Percentiles rank a stretch among this genome's conserved stretches.
phyloP scores from a whole-genome alignment of 2,888 invertebrate genomes.

The Craniophora ligustri region DNA sequence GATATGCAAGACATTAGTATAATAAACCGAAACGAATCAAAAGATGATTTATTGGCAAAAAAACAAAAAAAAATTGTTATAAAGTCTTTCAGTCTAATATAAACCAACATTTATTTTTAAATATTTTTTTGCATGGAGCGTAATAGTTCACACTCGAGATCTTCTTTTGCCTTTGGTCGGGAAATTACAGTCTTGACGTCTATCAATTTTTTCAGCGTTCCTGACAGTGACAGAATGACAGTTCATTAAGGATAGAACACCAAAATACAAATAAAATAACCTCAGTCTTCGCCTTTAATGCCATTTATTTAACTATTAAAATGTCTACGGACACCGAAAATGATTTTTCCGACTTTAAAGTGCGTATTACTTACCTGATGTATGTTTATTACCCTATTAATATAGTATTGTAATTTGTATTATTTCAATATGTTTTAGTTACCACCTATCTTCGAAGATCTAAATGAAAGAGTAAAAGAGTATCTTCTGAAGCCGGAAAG shows the following conservation, averaged over 20 bases:
- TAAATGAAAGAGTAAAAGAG: slow-evolving; percentile 90
- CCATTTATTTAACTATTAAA: slow-evolving; percentile 16
- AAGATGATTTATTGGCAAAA: too few relatives aligned
- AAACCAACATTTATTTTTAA: too few relatives aligned
- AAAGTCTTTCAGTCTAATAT: too few relatives aligned
- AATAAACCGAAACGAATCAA: too few relatives aligned
- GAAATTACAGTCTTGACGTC: slow-evolving; percentile 22
- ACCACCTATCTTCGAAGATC: slow-evolving; percentile 91
- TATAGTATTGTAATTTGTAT: neutral
- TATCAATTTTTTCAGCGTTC: neutral
- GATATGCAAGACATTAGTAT: too few relatives aligned
- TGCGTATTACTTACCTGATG: slow-evolving; percentile 31
- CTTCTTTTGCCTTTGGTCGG: slow-evolving; percentile 9
- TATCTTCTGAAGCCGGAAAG: slow-evolving; percentile 91
- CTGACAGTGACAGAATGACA: too few relatives aligned
- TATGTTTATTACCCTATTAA: neutral
- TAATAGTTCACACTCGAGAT: too few relatives aligned
- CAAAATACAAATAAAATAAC: slow-evolving; percentile 25
- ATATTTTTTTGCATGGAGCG: too few relatives aligned
- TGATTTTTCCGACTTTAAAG: slow-evolving; percentile 71
- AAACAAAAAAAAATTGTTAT: too few relatives aligned
- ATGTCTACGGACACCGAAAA: slow-evolving; percentile 68
- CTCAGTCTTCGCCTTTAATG: slow-evolving; percentile 2
- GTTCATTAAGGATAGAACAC: neutral
- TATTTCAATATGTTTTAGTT: slow-evolving; percentile 70